These are phyloP conservation scores for Melanostoma mellinum DNA, from an alignment of 2,888 invertebrate species.

Conservation along the genomic window DNA sequence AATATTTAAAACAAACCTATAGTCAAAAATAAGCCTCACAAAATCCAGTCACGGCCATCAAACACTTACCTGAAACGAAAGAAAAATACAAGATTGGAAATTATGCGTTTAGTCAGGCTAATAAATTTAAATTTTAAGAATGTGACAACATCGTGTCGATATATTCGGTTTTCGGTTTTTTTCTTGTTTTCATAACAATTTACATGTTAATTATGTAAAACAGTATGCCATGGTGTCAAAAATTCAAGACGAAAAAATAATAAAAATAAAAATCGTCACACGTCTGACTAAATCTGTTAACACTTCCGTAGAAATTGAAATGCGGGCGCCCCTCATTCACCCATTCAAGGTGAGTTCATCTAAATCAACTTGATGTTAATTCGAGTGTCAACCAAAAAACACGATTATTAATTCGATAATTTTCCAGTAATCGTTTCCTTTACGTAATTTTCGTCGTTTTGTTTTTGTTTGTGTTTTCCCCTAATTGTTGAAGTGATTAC, in stretches of 20 bases:
- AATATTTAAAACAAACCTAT: too few relatives aligned
- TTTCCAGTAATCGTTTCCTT: constrained; percentile 25
- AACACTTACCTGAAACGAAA: constrained; percentile 44
- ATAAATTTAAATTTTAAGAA: constrained; percentile 26
- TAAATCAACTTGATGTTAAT: constrained; percentile 34
- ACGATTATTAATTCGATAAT: constrained; percentile 26
- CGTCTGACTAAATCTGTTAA: constrained; percentile 32
- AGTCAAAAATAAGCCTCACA: not conserved
- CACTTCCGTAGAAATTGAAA: constrained; percentile 22
- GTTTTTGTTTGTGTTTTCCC: not conserved
- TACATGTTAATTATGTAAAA: constrained; percentile 29
- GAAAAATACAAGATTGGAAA: not conserved
- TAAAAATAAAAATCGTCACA: constrained; percentile 11
- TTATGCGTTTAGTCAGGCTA: constrained; percentile 2
- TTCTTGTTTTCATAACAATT: constrained; percentile 38
- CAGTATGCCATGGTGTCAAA: constrained; percentile 5
- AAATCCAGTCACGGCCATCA: not conserved
- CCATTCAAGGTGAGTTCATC: constrained; percentile 23
- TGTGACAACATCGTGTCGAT: not conserved
- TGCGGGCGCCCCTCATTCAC: not conserved
- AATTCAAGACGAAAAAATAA: not conserved
- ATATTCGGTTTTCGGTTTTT: constrained; percentile 12
- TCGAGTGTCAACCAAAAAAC: constrained; percentile 29
- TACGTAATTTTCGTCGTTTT: not conserved
- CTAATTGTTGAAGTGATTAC: constrained; percentile 10